Evolutionary conservation across 2,888 invertebrate genomes (phyloP).

Genomic region (Meteorus colon): DNA sequence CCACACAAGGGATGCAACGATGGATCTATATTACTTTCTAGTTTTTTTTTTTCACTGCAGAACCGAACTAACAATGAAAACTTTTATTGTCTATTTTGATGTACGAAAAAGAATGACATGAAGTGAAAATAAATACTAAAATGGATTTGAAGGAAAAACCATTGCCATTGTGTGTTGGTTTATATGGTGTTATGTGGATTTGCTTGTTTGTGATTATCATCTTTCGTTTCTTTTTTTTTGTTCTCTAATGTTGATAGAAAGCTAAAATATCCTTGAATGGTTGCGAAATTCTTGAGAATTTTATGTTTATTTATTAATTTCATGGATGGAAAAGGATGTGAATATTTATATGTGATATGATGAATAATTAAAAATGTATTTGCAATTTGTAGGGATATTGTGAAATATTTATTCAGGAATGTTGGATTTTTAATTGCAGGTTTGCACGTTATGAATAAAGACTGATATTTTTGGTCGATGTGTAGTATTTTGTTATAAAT

Average conservation of each 20-base stretch:
- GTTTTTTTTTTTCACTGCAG: background rate
- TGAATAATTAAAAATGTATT: constrained; percentile 4
- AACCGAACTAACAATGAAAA: background rate
- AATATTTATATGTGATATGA: background rate
- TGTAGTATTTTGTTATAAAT: background rate
- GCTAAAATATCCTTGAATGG: constrained; percentile 19
- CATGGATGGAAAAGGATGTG: background rate
- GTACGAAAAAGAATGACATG: background rate
- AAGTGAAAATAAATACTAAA: background rate
- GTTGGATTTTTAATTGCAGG: background rate
- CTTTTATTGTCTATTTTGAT: background rate
- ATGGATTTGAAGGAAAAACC: background rate
- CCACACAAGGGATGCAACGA: constrained; percentile 36
- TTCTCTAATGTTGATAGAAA: constrained; percentile 11
- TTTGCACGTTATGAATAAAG: background rate
- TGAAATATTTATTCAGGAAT: constrained; percentile 6
- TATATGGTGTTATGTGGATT: background rate
- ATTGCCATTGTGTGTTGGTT: background rate
- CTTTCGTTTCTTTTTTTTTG: background rate
- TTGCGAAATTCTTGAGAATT: constrained; percentile 12
- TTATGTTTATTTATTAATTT: background rate
- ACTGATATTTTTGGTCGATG: background rate
- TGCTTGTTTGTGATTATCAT: background rate
- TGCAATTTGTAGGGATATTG: background rate
- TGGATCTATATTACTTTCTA: constrained; percentile 34